Evolutionary conservation across 2,797 vertebrate species (phyloP), one percentile per base, ranked within the genome.

Genomic region (Myiotriccus ornatus): DNA sequence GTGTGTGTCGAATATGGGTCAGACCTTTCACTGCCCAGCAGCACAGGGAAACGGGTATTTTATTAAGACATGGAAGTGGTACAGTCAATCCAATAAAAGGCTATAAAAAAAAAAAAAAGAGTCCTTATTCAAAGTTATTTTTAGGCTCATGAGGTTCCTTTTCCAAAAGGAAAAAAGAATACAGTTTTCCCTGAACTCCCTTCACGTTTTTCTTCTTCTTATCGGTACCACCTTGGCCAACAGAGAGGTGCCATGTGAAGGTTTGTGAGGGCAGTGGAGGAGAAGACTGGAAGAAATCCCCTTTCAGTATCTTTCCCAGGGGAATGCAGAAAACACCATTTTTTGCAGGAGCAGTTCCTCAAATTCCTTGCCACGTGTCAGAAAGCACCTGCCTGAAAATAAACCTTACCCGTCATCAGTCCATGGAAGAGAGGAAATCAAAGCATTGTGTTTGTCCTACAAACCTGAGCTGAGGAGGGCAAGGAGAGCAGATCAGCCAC

Each of bases 331-430:
- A 44, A 18, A 24, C 23, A 6, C 17, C 14, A 22, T 34, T 55
- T 37, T 55, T 14, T 24, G 20, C n/a, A 77, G 60, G 7, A 74
- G 19, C 47, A 76, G 28, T 46, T 85, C 37, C 73, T 52, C 9
- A 4, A 71, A 59, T 5, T 46, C 28, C 23, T 75, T 43, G 12
- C 24, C 9, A 5, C 0, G 0, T 15, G 34, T 44, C 70, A 53
- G 67, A 70, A 74, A 14, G 69, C 53, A 79, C 44, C 46, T 70
- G 64, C 24, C 18, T 59, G 70, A 52, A 73, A 89, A 69, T 5
- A 41, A 76, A 63, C 49, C 39, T 81, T 37, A 35, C 16, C 14
- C 62, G 23, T 10, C 1, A 3, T 21, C 0, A 10, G 53, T 14
- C 62, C 2, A 1, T 15, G 7, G 30, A 55, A 55, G 43, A 57